Conservation (phyloP, 2,113 vertebrate genomes). For the Mastomys coucha region DNA sequence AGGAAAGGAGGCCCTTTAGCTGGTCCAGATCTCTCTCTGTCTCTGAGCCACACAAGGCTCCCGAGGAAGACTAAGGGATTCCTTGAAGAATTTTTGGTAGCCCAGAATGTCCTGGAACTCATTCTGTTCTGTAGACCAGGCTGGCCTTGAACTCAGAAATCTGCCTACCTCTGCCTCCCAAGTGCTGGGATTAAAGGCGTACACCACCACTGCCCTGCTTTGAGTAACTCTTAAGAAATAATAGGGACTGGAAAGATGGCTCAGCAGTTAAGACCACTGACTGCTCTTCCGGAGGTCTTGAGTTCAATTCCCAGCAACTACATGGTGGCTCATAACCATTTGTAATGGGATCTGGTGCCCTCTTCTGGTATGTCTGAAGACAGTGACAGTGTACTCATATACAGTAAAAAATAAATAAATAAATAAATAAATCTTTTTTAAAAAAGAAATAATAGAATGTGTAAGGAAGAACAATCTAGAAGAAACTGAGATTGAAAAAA, state of each 20-base stretch:
- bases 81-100: not conserved
- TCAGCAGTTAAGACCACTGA: too few species aligned
- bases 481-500: not conserved
- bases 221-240: slow-evolving; percentile 7
- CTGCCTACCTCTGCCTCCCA: not conserved
- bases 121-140: not conserved
- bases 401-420: too few species aligned
- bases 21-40: not conserved
- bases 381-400: too few species aligned
- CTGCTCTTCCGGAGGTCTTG: too few species aligned
- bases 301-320: too few species aligned
- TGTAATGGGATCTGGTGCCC: too few species aligned
- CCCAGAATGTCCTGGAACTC: not conserved
- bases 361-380: too few species aligned
- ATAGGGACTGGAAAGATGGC: not conserved
- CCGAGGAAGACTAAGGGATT: not conserved
- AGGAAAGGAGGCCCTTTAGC: not conserved
- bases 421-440: not conserved
- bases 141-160: not conserved
- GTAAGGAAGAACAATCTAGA: slow-evolving; percentile 12
- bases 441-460: not conserved
- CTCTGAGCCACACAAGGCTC: not conserved
- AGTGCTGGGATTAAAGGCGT: not conserved
- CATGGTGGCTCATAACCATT: too few species aligned
- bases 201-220: not conserved